These are phyloP conservation scores for Graphium colonna DNA, from an alignment of 2,888 invertebrate species.

Conservation along the genomic window DNA sequence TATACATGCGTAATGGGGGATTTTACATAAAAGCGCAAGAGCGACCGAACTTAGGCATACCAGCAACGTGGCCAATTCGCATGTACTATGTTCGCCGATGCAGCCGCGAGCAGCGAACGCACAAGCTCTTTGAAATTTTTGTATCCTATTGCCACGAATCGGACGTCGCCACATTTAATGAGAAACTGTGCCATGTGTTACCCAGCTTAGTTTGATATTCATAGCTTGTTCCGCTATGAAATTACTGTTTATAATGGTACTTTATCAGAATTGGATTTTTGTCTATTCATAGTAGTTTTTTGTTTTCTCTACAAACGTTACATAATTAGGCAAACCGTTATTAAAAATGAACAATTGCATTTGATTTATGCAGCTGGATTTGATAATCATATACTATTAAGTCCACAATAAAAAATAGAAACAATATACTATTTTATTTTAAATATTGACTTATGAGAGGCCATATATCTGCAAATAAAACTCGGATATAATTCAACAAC, in stretches of 20 bases:
- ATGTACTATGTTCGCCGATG: slow-evolving; percentile 76
- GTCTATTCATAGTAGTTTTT: background rate
- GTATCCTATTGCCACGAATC: slow-evolving; percentile 74
- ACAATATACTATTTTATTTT: background rate
- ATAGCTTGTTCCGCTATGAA: slow-evolving; percentile 15
- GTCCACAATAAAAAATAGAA: no score
- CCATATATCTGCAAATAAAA: no score
- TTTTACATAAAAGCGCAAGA: slow-evolving; percentile 76
- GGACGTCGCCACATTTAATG: slow-evolving; percentile 62
- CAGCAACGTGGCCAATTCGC: slow-evolving; percentile 76
- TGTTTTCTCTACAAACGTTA: background rate
- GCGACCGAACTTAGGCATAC: slow-evolving; percentile 69
- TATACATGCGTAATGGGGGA: slow-evolving; percentile 24
- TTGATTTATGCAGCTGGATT: no score
- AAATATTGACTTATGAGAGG: background rate
- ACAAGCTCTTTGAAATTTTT: slow-evolving; percentile 70
- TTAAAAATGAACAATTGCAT: no score
- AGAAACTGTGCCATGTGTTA: slow-evolving; percentile 48
- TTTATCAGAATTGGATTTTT: slow-evolving; percentile 11
- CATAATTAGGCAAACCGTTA: background rate
- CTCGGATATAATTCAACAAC: no score
- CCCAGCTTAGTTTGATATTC: slow-evolving; percentile 35
- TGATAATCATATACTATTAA: no score
- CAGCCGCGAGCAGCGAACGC: slow-evolving; percentile 55
- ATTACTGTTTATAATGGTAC: slow-evolving; percentile 10